phyloP scores from a whole-genome alignment of 2,888 invertebrate genomes.

The Eupithecia centaureata region DNA sequence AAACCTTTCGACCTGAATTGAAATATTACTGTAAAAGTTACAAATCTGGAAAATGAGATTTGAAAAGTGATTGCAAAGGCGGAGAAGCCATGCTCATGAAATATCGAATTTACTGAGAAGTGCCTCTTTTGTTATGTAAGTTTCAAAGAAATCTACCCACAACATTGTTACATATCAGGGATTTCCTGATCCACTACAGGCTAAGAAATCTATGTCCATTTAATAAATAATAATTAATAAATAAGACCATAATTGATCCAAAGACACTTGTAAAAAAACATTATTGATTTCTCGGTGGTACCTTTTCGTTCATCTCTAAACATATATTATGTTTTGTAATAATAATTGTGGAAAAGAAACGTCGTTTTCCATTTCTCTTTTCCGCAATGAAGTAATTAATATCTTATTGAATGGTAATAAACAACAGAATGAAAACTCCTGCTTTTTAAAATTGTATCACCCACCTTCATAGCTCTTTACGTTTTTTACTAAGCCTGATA shows the following conservation, averaged over 20 bases:
- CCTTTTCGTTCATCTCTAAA: neutral
- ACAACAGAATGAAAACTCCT: neutral
- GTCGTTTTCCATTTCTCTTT: neutral
- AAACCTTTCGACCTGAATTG: conserved; percentile 61
- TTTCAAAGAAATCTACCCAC: conserved; percentile 6
- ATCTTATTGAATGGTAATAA: too few relatives aligned
- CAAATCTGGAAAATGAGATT: conserved; percentile 56
- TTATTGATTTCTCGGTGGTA: neutral
- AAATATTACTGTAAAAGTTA: conserved; percentile 57
- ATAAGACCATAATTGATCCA: too few relatives aligned
- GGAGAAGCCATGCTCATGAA: conserved; percentile 50
- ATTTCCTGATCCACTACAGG: neutral
- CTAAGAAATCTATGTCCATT: neutral
- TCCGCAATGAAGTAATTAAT: neutral
- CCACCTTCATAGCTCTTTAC: neutral
- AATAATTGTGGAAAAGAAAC: neutral
- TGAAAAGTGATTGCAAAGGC: conserved; percentile 57
- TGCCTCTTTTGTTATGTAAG: conserved; percentile 39
- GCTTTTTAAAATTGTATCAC: neutral
- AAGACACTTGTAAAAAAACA: too few relatives aligned
- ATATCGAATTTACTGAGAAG: conserved; percentile 50
- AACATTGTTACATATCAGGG: neutral
- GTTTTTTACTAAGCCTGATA: neutral
- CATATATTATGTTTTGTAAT: too few relatives aligned
- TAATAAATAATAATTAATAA: too few relatives aligned